These are phyloP conservation scores for Matsumyia berberina DNA, from an alignment of 2,888 invertebrate genomes.

Conservation along the genomic window DNA sequence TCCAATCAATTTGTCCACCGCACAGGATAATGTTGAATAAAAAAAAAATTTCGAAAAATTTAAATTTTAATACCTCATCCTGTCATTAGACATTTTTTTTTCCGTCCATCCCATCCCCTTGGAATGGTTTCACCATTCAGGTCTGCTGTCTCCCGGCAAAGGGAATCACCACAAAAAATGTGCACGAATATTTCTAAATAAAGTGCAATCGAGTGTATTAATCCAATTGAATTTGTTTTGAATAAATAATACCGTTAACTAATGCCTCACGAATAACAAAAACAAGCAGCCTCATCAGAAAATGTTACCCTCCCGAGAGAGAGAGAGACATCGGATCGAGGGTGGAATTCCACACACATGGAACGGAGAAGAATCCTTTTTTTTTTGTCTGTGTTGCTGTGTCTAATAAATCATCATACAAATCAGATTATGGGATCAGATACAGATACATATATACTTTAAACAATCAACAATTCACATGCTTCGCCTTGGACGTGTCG, in stretches of 20 bases:
- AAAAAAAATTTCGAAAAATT: constrained; percentile 3
- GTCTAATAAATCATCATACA: constrained; percentile 74
- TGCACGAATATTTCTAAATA: constrained; percentile 67
- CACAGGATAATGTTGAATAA: constrained; percentile 25
- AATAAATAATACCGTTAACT: constrained; percentile 80
- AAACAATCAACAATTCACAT: constrained; percentile 72
- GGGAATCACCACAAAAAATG: constrained; percentile 32
- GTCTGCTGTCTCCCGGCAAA: background rate
- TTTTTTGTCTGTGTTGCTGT: constrained; percentile 19
- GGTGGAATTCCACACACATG: constrained; percentile 44
- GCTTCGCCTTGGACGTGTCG: constrained; percentile 45
- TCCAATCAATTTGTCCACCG: constrained; percentile 37
- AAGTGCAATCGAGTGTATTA: constrained; percentile 80
- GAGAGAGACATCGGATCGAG: constrained; percentile 22
- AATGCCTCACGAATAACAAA: constrained; percentile 66
- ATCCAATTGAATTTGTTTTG: constrained; percentile 83
- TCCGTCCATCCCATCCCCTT: background rate
- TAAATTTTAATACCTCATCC: constrained; percentile 32
- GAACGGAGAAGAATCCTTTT: constrained; percentile 47
- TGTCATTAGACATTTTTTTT: constrained; percentile 11
- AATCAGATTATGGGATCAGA: constrained; percentile 74
- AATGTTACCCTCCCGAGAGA: constrained; percentile 49
- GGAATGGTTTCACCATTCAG: background rate
- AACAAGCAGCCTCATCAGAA: constrained; percentile 66
- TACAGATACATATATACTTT: constrained; percentile 59